phyloP scores from a whole-genome alignment of 2,888 invertebrate species.

The Polymixis lichenea region DNA sequence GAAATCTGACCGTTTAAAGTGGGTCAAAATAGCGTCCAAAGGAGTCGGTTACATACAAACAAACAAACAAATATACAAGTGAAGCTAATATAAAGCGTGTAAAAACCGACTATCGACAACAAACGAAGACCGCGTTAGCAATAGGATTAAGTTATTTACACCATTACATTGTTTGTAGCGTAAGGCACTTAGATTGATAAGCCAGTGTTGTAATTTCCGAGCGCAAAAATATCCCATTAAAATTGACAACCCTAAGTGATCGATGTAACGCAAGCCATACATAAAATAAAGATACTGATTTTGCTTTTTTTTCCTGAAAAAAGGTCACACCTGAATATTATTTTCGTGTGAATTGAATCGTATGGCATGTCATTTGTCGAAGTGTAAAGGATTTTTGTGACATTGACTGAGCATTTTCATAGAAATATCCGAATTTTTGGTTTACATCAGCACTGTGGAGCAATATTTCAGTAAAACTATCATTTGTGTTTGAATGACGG shows the following conservation, averaged over 20 bases:
- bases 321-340: conserved; percentile 31
- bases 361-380: conserved; percentile 49
- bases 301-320: conserved; percentile 11
- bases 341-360: conserved; percentile 38
- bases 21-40: no score
- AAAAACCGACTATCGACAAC: no score
- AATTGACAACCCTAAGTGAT: conserved; percentile 28
- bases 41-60: no score
- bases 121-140: neutral
- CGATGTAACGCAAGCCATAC: conserved; percentile 21
- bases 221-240: conserved; percentile 3
- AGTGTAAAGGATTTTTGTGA: conserved; percentile 40
- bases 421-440: conserved; percentile 16
- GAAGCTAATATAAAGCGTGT: no score
- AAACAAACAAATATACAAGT: no score
- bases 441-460: neutral
- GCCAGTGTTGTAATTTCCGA: neutral
- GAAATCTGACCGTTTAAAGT: no score
- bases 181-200: neutral
- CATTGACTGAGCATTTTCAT: conserved; percentile 45
- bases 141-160: neutral
- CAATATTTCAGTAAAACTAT: conserved; percentile 9
- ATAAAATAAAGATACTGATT: conserved; percentile 22
- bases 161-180: neutral
- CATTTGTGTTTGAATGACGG: neutral